These are phyloP conservation scores for Vidua macroura DNA, from an alignment of 2,113 vertebrate species.

Conservation along the genomic window DNA sequence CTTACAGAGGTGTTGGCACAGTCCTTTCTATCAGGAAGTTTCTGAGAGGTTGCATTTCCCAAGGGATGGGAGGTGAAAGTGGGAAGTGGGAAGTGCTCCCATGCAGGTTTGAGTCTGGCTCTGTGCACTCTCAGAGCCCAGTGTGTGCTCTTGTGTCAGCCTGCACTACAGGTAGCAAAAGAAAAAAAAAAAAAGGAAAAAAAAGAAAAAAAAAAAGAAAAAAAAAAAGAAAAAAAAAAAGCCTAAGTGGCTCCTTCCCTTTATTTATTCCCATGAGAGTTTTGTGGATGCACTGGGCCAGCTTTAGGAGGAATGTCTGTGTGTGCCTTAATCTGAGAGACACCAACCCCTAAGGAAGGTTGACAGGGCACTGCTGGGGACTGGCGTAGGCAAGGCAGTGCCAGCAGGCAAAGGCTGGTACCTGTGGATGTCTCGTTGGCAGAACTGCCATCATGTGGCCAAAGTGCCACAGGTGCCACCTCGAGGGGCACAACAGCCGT, in stretches of 20 bases:
- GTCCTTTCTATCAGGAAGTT: background rate
- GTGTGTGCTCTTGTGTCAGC: background rate
- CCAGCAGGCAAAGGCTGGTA: background rate
- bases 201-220: background rate
- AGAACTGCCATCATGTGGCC: background rate
- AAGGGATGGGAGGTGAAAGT: background rate
- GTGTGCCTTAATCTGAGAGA: background rate
- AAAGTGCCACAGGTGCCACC: background rate
- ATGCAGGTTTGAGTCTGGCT: background rate
- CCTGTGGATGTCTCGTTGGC: background rate
- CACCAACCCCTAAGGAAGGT: background rate
- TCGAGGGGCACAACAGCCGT: accelerated
- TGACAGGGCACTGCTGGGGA: background rate
- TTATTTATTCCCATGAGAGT: background rate
- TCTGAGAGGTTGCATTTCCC: background rate
- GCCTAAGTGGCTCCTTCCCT: background rate
- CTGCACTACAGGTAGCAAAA: background rate
- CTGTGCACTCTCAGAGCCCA: background rate
- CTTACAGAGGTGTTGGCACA: background rate
- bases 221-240: background rate
- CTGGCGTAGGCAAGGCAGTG: background rate
- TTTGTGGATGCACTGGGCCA: background rate
- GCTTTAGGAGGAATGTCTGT: background rate
- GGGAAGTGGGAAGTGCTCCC: background rate
- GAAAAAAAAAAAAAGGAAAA: background rate